Evolutionary conservation across 2,888 invertebrate genomes (phyloP), one percentile per base, ranked within the genome.

Genomic region (Megaustenia siamemsis): DNA sequence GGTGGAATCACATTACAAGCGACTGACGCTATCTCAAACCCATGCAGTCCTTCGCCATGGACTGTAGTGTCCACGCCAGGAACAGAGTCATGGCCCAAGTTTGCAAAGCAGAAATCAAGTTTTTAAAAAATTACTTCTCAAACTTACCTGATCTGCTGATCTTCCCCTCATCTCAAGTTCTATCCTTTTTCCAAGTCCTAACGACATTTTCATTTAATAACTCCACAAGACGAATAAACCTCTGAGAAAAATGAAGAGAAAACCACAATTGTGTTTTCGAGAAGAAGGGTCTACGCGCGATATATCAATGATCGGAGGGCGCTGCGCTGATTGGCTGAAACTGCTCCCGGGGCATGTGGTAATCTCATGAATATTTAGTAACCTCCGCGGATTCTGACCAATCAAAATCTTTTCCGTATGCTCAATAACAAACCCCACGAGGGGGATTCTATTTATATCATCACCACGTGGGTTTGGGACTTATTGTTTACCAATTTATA

Each of bases 151-250:
- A 94, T 96, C 96, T 92, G 98, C 97, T 94, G 96, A 96, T 94
- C 97, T 96, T 95, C 98, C 98, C 94, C 98, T 96, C 95, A 97
- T 96, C 95, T 99, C 99, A 94, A 98, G 95, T 94, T 97, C 97
- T 96, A 99, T 97, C 95, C 98, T 96, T 95, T 90, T 91, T 77
- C 85, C 86, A 86, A 90, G 87, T 28, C 87, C 87, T 56, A 86
- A 79, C 69, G 87, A 87, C 88, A 88, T 88, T 80, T 85, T 86
- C 49, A 83, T 82, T 63, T 77, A 83, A 80, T 69, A 73, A 40
- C 76, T 35, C 66, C 40, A 76, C 77, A 40, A 75, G 75, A 63
- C 24, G 71, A 75, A 79, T 49, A 53, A 75, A 84, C 35, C 49
- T 35, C 21, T 63, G 24, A 79, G 15, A 63, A 49, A 60, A 32